phyloP scores from a whole-genome alignment of 2,888 invertebrate species.

The Caenorhabditis angaria region DNA sequence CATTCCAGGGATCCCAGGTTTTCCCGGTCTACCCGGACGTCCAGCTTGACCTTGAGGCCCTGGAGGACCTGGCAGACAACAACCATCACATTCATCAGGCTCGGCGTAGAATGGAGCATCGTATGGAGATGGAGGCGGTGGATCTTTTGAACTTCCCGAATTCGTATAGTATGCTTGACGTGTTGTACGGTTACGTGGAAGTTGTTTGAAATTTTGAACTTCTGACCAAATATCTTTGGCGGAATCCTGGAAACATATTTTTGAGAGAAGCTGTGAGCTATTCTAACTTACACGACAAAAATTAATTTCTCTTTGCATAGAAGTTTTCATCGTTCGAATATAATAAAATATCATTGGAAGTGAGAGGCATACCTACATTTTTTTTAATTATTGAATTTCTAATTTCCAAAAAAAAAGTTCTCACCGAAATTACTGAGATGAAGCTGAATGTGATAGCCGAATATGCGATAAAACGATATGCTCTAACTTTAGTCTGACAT shows the following conservation, averaged over 20 bases:
- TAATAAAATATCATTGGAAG: constrained; percentile 36
- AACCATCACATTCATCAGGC: constrained; percentile 20
- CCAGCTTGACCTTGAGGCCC: constrained; percentile 41
- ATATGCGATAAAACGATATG: constrained; percentile 40
- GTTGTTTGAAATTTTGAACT: constrained; percentile 29
- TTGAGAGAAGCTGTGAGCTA: not conserved
- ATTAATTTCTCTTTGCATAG: constrained; percentile 31
- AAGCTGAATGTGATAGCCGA: constrained; percentile 40
- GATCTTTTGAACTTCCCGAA: constrained; percentile 5
- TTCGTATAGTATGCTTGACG: constrained; percentile 18
- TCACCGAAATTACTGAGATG: constrained; percentile 29
- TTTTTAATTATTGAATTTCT: not conserved
- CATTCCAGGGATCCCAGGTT: constrained; percentile 44
- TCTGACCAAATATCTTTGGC: constrained; percentile 37
- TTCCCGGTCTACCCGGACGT: constrained; percentile 37
- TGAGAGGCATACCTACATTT: constrained; percentile 30
- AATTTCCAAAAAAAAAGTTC: not conserved
- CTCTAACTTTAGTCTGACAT: constrained; percentile 17
- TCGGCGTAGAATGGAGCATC: constrained; percentile 9
- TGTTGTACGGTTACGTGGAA: constrained; percentile 29
- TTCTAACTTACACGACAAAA: constrained; percentile 25
- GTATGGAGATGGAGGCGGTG: too few relatives aligned
- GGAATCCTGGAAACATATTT: constrained; percentile 10
- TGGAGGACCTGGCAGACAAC: constrained; percentile 26
- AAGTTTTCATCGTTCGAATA: constrained; percentile 17